Base-by-base conservation (phyloP, 2,888 invertebrate species). In the Sphaerophoria taeniata region DNA sequence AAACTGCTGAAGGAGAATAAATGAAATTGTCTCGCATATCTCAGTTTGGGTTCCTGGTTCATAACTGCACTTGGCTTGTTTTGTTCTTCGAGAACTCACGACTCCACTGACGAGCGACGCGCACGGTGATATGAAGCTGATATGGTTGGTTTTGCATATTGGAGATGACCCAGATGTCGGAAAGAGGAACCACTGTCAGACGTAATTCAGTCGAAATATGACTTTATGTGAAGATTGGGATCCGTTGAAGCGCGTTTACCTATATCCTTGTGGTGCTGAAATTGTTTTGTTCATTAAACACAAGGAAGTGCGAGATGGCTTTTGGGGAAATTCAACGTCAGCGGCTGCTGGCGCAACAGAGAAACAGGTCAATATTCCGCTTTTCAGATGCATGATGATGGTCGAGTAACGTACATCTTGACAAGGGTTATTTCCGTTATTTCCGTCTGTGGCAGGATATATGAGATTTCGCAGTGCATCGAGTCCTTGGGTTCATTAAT, bases 1-100 rank as follows among this genome's bases (percentile, higher is more conserved):
- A 75, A 84, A 84, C 75, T 72, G 84, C 84, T 84, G 84, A 84
- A 80, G 84, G 80, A 72, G 61, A 84, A 84, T 72, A 84, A 84
- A 84, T 84, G 80, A 80, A 84, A 84, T 84, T 84, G 80, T 84
- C 67, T 79, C 65, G 24, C 24, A 24, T 24, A 75, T 33, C 72
- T 61, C 73, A 60, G 60, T 60, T 60, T 56, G 4, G 72, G 58
- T 1, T 51, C 47, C 56, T 55, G 49, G 24, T 24, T 24, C 16
- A 14, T 43, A 36, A 49, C 36, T 51, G 16, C 36, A 51, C 39
- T 45, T 58, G 53, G 43, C 14, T 31, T 33, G 24, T 56, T 49
- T 51, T 58, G 47, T 63, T 60, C 33, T 24, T 24, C 49, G 63
- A 39, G 24, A 51, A 43, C 45, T 53, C 43, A 49, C 53, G 31